Base-by-base conservation (phyloP, 2,797 vertebrate species). In the Phataginus tetradactyla region DNA sequence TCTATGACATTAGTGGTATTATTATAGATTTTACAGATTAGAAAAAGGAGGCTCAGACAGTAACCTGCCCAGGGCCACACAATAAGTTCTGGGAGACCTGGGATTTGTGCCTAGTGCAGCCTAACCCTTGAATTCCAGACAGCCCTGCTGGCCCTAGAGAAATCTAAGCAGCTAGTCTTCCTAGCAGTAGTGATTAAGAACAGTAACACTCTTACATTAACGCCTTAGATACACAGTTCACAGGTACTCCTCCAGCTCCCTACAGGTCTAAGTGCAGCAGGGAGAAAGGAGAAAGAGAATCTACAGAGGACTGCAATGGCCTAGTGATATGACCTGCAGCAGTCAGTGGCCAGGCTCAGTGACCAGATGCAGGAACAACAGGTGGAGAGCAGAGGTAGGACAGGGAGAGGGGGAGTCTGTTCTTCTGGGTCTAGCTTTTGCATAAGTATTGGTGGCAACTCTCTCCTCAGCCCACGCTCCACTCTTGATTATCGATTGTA, bases 201-300 rank as follows among this genome's bases (percentile, higher is more conserved):
- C 2, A 49, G 69, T 23, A 68, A 18, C 1, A 3, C 49, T 71
- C 15, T n/a, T 21, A 27, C 32, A n/a, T 59, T 90, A 53, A 80
- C 92, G 68, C 34, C 55, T 96, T 94, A 95, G 66, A 90, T 92
- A 96, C 68, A 69, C 63, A 64, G 94, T 86, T 93, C 96, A 91
- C 64, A 6, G 1, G 12, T 78, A 59, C 27, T 75, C 80, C 66
- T 71, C 37, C 25, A 37, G 32, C 14, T 74, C 21, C 94, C 49
- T 51, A 86, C 2, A 80, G 55, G 75, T 83, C 57, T 42, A 55
- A 92, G 66, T 66, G 20, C 37, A 71, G 29, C 12, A 59, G 25
- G 34, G 25, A 79, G 57, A 63, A 72, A 80, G 53, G 39, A 81
- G 32, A 42, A 23, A 64, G 53, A 51, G 34, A 71, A 37, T 55